phyloP scores from a whole-genome alignment of 2,888 invertebrate genomes.

The Euclidia mi region DNA sequence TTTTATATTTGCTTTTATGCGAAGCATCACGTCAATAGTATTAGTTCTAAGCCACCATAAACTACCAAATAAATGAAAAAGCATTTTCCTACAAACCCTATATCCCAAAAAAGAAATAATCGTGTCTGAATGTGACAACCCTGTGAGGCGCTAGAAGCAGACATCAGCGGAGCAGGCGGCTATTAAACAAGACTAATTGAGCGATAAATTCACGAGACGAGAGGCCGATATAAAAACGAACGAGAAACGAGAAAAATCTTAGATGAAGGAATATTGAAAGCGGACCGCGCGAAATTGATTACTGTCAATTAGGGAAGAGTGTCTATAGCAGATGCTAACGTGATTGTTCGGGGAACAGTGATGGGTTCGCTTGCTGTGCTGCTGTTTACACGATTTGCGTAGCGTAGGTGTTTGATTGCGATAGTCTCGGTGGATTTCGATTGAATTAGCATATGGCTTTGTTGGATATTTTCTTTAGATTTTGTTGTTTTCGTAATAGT shows the following conservation, averaged over 20 bases:
- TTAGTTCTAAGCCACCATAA: no score
- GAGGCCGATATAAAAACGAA: slow-evolving; percentile 86
- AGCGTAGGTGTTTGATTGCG: slow-evolving; percentile 37
- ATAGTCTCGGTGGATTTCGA: slow-evolving; percentile 29
- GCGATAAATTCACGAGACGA: slow-evolving; percentile 89
- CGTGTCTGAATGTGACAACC: no score
- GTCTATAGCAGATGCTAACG: slow-evolving; percentile 81
- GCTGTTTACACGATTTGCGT: slow-evolving; percentile 38
- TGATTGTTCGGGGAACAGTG: slow-evolving; percentile 52
- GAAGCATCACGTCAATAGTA: no score
- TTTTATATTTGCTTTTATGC: no score
- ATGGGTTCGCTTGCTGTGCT: slow-evolving; percentile 37
- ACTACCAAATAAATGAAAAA: no score
- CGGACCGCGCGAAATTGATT: slow-evolving; percentile 86
- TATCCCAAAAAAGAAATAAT: no score
- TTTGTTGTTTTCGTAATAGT: no score
- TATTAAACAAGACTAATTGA: slow-evolving; percentile 91
- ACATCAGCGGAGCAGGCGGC: slow-evolving; percentile 89
- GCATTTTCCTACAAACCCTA: no score
- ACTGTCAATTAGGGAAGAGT: slow-evolving; percentile 87
- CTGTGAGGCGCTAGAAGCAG: slow-evolving; percentile 85
- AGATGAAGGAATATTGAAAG: slow-evolving; percentile 89
- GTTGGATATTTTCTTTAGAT: slow-evolving; percentile 12
- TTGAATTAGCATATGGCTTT: no score
- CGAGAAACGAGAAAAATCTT: slow-evolving; percentile 81